Base-by-base conservation (phyloP, 2,888 invertebrate genomes). In the Protonemura montana region DNA sequence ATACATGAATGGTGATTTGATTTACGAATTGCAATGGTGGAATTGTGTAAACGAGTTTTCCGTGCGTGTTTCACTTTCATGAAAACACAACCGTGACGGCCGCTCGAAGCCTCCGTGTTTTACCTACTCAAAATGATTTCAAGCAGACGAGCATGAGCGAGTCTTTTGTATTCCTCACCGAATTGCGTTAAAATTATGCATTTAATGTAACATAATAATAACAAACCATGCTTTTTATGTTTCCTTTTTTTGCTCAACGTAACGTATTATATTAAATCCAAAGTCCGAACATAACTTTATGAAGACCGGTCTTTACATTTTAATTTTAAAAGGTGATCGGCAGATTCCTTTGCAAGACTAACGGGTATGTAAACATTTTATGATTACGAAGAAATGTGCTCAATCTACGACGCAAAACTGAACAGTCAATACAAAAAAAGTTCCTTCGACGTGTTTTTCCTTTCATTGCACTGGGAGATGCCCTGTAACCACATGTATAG, bases 61-160 rank as follows among this genome's bases (percentile, higher is more conserved):
- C 59, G 59, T 59, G 59, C 59, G 59, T 59, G 59, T 59, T 59
- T 59, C 59, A 59, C 59, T 59, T 59, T 59, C 59, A 59, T 59
- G 21, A 16, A 59, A 59, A 59, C 59, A 59, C 59, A 13, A 59
- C 59, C 59, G 59, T 59, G 59, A 59, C 59, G 59, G 21, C 13
- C 35, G 35, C 35, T 3, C 21, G 59, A 59, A 59, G 13, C 16
- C 21, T 59, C 21, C 59, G 59, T 59, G 59, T 59, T 59, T 59
- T 59, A 59, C 21, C 16, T 59, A 59, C 16, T 21, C 16, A 59
- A 59, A 59, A 59, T 16, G 59, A 59, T 59, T 59, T 21, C 59
- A 59, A 35, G 59, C 59, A 7, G 59, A 59, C 59, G 59, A 35
- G 35, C 35, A 35, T 35, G 35, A 35, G 35, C 35, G 35, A 59